Evolutionary conservation across 1,140 invertebrate species (phyloP), one percentile per base, ranked within the genome.

Genomic region (Lanistes nyassanus): DNA sequence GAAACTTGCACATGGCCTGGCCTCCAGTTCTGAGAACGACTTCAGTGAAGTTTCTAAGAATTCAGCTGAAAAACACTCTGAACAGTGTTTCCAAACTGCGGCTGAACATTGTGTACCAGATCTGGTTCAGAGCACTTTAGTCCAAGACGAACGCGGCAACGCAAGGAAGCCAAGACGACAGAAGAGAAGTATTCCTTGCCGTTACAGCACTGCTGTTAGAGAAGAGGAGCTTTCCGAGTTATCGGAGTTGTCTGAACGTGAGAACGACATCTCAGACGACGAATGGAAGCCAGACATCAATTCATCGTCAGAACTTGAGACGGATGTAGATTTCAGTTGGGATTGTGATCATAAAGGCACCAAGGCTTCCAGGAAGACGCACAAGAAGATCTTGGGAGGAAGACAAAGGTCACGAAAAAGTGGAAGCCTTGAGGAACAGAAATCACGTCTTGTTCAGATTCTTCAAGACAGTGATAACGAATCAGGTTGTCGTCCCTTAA

Each of bases 221-320:
- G 42, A 47, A 47, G 42, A 47, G 42, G 68, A 70, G 26, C 31
- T 72, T 7, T 72, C 36, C 0, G 70, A 72, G 19, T 4, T 34
- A 31, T 60, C 55, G 16, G 70, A 72, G 31, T 60, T 60, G 9
- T 60, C 56, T n/a, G 56, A 60, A 23, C n/a, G 39, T 21, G 55
- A 9, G 3, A n/a, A 72, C 34, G 16, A 60, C 34, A 58, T 56
- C 31, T 58, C 53, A 2, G 70, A 72, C 26, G 70, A 72, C 21
- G 70, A 72, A 3, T 72, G 70, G 70, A 72, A 5, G 31, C 70
- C 70, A 2, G 70, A 62, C 23, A 72, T n/a, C 13, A 29, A 31
- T 11, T 36, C 47, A 2, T 42, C 37, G 5, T 55, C 39, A 13
- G 70, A 72, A 6, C 26, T 31, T 36, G 68, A 56, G 9, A 19